Percentiles rank a stretch among this genome's conserved stretches.
Conservation (phyloP, 2,888 invertebrate species). For the Coelopa pilipes region DNA sequence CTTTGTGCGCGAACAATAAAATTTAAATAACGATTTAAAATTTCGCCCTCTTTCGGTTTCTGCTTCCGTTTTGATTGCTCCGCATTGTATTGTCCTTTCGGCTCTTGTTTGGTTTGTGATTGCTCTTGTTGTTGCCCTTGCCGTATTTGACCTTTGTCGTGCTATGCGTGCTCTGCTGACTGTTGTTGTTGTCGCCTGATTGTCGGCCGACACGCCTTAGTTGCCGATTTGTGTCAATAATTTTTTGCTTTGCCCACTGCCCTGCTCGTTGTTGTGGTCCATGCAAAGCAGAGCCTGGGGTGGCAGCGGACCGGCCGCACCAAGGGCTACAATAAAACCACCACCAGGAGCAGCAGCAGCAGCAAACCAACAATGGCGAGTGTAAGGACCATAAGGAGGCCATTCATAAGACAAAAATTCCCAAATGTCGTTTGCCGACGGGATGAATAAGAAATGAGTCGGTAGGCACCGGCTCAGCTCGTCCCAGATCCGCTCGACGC, state of each 20-base stretch:
- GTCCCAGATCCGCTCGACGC: too few relatives aligned
- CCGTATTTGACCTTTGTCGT: not conserved
- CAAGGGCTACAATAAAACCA: not conserved
- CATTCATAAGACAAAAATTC: constrained; percentile 22
- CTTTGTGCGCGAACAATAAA: constrained; percentile 5
- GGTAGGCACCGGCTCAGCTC: not conserved
- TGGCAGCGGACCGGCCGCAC: too few relatives aligned
- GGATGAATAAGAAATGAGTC: constrained; percentile 27
- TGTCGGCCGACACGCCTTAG: constrained; percentile 24
- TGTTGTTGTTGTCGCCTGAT: not conserved
- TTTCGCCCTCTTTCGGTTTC: not conserved
- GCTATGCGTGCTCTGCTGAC: not conserved
- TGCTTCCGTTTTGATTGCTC: not conserved
- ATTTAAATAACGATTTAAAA: constrained; percentile 33
- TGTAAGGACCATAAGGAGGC: constrained; percentile 8
- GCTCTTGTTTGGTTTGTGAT: not conserved
- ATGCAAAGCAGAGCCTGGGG: not conserved
- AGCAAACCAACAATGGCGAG: not conserved
- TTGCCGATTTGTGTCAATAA: constrained; percentile 41
- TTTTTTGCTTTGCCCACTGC: constrained; percentile 17
- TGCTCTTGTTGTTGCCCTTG: not conserved
- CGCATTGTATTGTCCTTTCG: too few relatives aligned
- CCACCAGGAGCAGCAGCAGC: constrained; percentile 6
- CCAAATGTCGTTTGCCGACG: constrained; percentile 19
- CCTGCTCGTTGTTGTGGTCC: not conserved